A percentile compares a stretch with the other conserved stretches of the same genome.
phyloP scores from a whole-genome alignment of 1,140 invertebrate species.

The Carcinoscorpius rotundicauda region DNA sequence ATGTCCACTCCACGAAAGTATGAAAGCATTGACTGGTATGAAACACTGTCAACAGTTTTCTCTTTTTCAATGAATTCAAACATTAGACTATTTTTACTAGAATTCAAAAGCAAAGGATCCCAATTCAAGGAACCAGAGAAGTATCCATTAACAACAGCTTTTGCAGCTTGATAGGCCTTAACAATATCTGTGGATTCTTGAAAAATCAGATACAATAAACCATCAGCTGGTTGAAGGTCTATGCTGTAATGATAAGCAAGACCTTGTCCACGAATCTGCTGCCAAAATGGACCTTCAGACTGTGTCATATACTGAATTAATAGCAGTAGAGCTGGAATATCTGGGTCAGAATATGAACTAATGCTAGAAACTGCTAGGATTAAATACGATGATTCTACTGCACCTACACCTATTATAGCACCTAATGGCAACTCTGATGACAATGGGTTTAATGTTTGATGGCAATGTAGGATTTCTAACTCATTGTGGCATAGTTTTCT shows the following conservation, averaged over 20 bases:
- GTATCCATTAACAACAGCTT: constrained; percentile 57
- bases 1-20: constrained; percentile 54
- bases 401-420: constrained; percentile 63
- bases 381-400: constrained; percentile 64
- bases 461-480: no score
- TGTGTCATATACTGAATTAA: constrained; percentile 76
- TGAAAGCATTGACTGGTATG: constrained; percentile 52
- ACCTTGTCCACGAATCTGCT: constrained; percentile 65
- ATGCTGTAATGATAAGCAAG: constrained; percentile 67
- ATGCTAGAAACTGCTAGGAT: constrained; percentile 51
- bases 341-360: constrained; percentile 45
- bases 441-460: no score
- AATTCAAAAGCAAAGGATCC: constrained; percentile 59
- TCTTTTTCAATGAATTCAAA: constrained; percentile 70
- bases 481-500: no score
- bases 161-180: constrained; percentile 60
- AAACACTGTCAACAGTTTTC: constrained; percentile 57
- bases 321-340: constrained; percentile 58
- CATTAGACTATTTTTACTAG: constrained; percentile 68
- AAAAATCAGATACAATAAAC: constrained; percentile 54
- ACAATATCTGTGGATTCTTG: constrained; percentile 59
- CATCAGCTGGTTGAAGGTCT: constrained; percentile 47
- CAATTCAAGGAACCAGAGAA: constrained; percentile 46
- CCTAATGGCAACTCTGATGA: constrained; percentile 26
- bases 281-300: constrained; percentile 81